These are phyloP conservation scores for Leptura quadrifasciata DNA, from an alignment of 2,888 invertebrate species.

Conservation along the genomic window DNA sequence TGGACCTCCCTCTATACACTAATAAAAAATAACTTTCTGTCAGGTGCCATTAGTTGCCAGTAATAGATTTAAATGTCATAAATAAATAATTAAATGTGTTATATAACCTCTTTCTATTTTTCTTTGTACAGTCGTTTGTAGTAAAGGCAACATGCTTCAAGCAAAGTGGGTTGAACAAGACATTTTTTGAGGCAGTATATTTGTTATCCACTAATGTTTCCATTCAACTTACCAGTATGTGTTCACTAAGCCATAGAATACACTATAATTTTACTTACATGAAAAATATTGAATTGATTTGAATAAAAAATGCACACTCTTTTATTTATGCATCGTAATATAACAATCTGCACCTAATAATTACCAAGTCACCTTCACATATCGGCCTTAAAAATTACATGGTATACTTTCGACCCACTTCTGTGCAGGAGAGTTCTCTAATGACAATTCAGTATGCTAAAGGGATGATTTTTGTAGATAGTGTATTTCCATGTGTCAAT, in stretches of 20 bases:
- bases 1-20: conserved; percentile 22
- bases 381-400: conserved; percentile 30
- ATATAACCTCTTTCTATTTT: conserved; percentile 25
- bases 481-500: conserved; percentile 54
- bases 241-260: conserved; percentile 15
- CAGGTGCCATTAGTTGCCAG: conserved; percentile 71
- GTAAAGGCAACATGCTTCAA: conserved; percentile 26
- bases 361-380: conserved; percentile 13
- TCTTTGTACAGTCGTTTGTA: conserved; percentile 29
- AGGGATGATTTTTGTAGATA: conserved; percentile 12
- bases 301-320: background rate
- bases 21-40: conserved; percentile 57
- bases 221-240: conserved; percentile 2
- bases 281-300: background rate
- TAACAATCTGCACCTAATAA: background rate
- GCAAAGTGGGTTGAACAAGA: background rate
- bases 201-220: background rate
- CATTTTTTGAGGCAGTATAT: conserved; percentile 9
- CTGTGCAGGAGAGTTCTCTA: conserved; percentile 21
- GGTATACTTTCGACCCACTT: conserved; percentile 33
- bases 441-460: conserved; percentile 24
- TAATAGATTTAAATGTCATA: conserved; percentile 59
- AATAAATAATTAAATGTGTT: conserved; percentile 31
- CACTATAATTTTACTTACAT: background rate
- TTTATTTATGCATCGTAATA: background rate